These are phyloP conservation scores for Eubasilissa splendida DNA, from an alignment of 2,888 invertebrate species.

Conservation along the genomic window DNA sequence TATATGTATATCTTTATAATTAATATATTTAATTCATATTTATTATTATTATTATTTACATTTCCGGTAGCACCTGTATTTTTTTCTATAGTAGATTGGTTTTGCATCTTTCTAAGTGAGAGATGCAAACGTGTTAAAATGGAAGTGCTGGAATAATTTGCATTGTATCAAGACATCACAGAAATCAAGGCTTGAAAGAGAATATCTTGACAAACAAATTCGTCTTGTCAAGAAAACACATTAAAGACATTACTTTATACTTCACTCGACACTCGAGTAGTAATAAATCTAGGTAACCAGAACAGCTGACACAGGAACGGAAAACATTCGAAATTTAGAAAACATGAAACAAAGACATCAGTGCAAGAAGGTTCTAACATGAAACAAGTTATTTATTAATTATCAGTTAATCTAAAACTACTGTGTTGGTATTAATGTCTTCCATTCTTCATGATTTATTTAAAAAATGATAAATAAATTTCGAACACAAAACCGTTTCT, in stretches of 20 bases:
- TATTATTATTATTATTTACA: too few relatives aligned
- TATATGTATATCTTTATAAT: too few relatives aligned
- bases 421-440: too few relatives aligned
- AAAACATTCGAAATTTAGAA: conserved; percentile 1
- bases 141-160: not conserved
- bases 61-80: too few relatives aligned
- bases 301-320: conserved; percentile 1
- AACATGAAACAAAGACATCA: not conserved
- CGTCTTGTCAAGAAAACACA: conserved; percentile 14
- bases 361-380: not conserved
- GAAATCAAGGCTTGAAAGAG: not conserved
- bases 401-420: too few relatives aligned
- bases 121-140: not conserved
- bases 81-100: too few relatives aligned
- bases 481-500: too few relatives aligned
- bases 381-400: too few relatives aligned
- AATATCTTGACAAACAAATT: conserved; percentile 11
- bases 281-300: conserved; percentile 10
- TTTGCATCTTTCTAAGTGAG: not conserved
- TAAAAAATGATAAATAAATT: too few relatives aligned
- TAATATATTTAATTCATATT: too few relatives aligned
- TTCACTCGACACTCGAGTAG: not conserved
- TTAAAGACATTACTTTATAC: conserved; percentile 2
- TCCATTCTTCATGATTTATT: too few relatives aligned
- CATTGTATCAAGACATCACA: conserved; percentile 7